Conservation (phyloP, 2,797 vertebrate genomes). For the Phoeniculus purpureus region DNA sequence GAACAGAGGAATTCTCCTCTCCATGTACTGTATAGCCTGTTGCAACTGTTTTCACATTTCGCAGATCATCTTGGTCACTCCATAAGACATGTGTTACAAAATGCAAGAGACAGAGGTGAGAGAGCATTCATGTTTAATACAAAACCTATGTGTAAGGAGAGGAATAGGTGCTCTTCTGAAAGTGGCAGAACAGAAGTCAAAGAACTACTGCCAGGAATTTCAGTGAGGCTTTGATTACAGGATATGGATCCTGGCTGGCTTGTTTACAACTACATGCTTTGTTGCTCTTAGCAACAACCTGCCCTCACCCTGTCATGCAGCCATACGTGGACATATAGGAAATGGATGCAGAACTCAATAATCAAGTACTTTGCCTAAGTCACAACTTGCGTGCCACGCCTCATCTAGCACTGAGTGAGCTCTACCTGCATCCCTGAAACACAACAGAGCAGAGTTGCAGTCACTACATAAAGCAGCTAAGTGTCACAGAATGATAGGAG, state of each 20-base stretch:
- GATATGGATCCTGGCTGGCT: slow-evolving; percentile 47
- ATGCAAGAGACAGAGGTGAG: not conserved
- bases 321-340: not conserved
- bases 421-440: not conserved
- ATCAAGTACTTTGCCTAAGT: not conserved
- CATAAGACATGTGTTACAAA: not conserved
- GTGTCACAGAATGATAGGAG: too few relatives aligned
- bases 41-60: not conserved
- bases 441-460: not conserved
- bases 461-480: not conserved
- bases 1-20: not conserved
- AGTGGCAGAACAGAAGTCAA: not conserved
- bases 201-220: not conserved
- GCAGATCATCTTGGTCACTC: not conserved
- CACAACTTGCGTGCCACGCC: not conserved
- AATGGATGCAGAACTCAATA: not conserved
- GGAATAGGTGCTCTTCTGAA: not conserved
- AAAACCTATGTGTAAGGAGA: not conserved
- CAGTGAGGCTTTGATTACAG: slow-evolving; percentile 33
- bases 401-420: not conserved
- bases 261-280: slow-evolving; percentile 10
- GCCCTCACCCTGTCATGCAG: not conserved
- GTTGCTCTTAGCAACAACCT: slow-evolving; percentile 12
- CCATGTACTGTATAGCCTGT: not conserved
- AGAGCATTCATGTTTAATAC: not conserved